These are phyloP conservation scores for Himalopsyche japonica DNA, from an alignment of 2,888 invertebrate genomes.

Conservation along the genomic window DNA sequence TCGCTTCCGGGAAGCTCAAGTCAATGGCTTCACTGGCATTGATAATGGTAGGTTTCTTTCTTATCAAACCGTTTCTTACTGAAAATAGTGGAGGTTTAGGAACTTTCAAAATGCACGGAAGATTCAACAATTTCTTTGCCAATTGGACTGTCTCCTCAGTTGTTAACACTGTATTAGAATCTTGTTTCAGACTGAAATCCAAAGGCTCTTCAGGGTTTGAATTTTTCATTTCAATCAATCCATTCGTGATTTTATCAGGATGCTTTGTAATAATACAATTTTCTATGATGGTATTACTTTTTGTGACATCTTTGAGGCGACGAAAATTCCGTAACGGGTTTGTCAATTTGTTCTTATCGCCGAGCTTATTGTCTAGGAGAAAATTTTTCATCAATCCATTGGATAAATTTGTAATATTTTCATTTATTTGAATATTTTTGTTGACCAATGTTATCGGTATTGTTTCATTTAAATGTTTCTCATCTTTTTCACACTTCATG, in stretches of 20 bases:
- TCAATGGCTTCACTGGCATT: neutral
- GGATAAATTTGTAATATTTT: neutral
- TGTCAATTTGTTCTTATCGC: slow-evolving; percentile 4
- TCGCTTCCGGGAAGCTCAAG: neutral
- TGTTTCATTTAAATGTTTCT: neutral
- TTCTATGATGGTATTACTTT: slow-evolving; percentile 7
- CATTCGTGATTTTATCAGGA: neutral
- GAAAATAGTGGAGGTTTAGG: slow-evolving; percentile 22
- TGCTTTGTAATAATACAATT: neutral
- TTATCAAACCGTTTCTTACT: neutral
- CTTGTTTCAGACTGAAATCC: slow-evolving; percentile 30
- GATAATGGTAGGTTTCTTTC: neutral
- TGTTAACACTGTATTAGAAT: neutral
- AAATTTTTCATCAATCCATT: slow-evolving; percentile 6
- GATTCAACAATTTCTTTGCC: neutral
- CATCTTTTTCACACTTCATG: neutral
- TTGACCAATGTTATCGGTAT: neutral
- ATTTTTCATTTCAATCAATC: neutral
- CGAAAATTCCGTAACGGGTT: slow-evolving; percentile 31
- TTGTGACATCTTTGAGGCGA: slow-evolving; percentile 24
- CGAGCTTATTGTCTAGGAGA: neutral
- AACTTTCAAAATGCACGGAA: slow-evolving; percentile 26
- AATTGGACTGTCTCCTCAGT: neutral
- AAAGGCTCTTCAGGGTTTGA: slow-evolving; percentile 18
- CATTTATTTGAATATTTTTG: neutral